phyloP scores from a whole-genome alignment of 2,113 vertebrate species.

The Nicator chloris region DNA sequence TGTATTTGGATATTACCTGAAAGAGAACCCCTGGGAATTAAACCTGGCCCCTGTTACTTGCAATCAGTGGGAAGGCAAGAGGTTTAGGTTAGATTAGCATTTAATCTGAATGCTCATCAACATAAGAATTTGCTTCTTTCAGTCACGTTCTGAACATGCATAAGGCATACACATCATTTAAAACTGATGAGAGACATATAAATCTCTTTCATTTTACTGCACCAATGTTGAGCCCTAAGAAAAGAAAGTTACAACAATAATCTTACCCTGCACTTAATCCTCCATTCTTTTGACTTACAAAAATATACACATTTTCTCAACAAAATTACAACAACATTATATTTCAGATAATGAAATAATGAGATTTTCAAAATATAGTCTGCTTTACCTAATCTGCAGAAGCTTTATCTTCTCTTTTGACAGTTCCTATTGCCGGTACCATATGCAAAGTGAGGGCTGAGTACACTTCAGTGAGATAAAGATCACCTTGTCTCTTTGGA shows the following conservation, averaged over 20 bases:
- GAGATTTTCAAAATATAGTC: not conserved
- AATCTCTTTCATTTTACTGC: not conserved
- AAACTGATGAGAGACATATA: not conserved
- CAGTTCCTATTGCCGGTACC: not conserved
- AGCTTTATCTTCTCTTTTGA: not conserved
- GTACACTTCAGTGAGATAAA: not conserved
- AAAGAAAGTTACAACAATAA: not conserved
- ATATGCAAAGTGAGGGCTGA: not conserved
- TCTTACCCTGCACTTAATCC: not conserved
- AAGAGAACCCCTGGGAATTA: not conserved
- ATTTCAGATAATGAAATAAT: not conserved
- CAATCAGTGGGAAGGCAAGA: not conserved
- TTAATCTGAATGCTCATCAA: not conserved
- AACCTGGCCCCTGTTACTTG: not conserved
- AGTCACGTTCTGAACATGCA: not conserved
- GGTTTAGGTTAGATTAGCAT: not conserved
- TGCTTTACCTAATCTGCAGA: not conserved
- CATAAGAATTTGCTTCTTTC: not conserved
- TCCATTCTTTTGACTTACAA: not conserved
- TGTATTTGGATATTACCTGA: not conserved
- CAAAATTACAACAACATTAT: not conserved
- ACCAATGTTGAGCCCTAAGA: not conserved
- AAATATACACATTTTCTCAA: not conserved
- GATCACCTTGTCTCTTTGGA: not conserved
- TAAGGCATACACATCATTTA: not conserved